Base-by-base conservation (phyloP, 2,797 vertebrate genomes). In the Leontocebus nigricollis region DNA sequence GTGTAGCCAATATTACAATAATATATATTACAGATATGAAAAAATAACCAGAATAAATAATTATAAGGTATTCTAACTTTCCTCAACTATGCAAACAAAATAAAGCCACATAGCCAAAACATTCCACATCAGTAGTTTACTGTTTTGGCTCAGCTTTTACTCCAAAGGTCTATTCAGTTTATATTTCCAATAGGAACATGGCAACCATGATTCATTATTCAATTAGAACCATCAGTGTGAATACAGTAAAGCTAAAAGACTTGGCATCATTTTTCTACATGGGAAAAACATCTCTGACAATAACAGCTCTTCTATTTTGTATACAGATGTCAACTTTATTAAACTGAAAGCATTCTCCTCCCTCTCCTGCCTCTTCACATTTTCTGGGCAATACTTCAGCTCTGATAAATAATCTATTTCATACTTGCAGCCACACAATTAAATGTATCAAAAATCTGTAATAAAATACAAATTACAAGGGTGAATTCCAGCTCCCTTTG, bases 311-410 rank as follows among this genome's bases (percentile, higher is more conserved):
- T 96, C 93, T 14, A 88, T 95, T 89, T 75, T 44, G 22, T 72
- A 13, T 97, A 94, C 97, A 97, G 88, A 95, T 95, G 64, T 96
- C 95, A 96, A 87, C 27, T 97, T 98, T 90, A 96, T 97, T 97
- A 96, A 98, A 97, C 36, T 93, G 36, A 88, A 97, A 91, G 44
- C 75, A 93, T 76, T 88, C 82, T 52, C 61, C 33, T 81, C 93
- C 88, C 44, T 52, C 57, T 96, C 44, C 39, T 85, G 88, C 87
- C 73, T 88, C 55, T 95, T 93, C 79, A 85, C 83, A 92, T 98
- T 97, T n/a, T 94, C 70, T 73, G 19, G 81, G 82, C 52, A 88
- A 81, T 77, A 89, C 52, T 94, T 83, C 15, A 94, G 94, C 82
- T 26, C 91, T 97, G 96, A 73, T 22, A 87, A 97, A 48, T 85